Evolutionary conservation across 2,797 vertebrate genomes (phyloP).

Genomic region (Malacoraja senta): DNA sequence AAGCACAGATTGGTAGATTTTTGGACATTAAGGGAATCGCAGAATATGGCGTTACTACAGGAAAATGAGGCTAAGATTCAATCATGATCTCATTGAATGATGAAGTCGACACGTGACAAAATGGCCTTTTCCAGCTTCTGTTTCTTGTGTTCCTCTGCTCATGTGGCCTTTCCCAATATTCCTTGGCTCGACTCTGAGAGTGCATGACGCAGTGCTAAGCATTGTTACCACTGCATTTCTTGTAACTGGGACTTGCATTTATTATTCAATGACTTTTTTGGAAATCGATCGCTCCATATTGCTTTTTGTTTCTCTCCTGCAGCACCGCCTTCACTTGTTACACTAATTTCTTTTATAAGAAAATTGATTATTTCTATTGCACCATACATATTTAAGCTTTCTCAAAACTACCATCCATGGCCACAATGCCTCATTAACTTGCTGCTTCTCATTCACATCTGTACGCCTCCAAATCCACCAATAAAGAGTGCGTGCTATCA

Average conservation of each 20-base stretch:
- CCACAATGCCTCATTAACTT: not conserved
- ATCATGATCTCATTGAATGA: no score
- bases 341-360: not conserved
- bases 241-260: not conserved
- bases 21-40: no score
- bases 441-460: not conserved
- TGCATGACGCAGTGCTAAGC: not conserved
- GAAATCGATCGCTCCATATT: not conserved
- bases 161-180: not conserved
- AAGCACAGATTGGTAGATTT: no score
- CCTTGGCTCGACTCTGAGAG: no score
- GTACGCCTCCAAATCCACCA: not conserved
- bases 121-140: no score
- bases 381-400: not conserved
- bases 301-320: not conserved
- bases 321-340: not conserved
- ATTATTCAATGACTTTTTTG: not conserved
- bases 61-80: no score
- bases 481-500: no score
- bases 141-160: no score
- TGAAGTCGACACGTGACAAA: no score
- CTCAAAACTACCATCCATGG: not conserved
- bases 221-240: not conserved
- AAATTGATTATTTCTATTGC: not conserved
- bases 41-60: no score